phyloP scores from a whole-genome alignment of 2,888 invertebrate genomes.

The Odiellus spinosus region DNA sequence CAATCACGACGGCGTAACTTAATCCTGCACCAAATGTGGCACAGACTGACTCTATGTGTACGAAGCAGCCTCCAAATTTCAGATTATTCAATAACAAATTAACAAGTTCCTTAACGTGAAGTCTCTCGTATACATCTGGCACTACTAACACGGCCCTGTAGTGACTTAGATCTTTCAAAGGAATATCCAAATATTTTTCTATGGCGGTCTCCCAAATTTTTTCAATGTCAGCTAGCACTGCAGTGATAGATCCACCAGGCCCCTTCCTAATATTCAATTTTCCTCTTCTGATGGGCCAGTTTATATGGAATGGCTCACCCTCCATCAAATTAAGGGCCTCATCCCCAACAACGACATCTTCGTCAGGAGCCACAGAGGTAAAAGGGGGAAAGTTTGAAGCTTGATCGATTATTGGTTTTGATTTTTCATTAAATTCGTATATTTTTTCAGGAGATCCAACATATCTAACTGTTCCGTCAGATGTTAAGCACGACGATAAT shows the following conservation, averaged over 20 bases:
- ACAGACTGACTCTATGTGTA: conserved; percentile 66
- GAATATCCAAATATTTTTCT: conserved; percentile 57
- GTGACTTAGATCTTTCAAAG: conserved; percentile 40
- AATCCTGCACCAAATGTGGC: conserved; percentile 70
- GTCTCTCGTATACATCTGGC: conserved; percentile 74
- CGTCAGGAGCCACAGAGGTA: background rate
- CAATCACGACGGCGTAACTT: conserved; percentile 79
- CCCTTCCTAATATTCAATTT: conserved; percentile 69
- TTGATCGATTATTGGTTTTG: conserved; percentile 3
- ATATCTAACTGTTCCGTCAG: conserved; percentile 53
- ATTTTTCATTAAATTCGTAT: conserved; percentile 4
- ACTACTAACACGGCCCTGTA: conserved; percentile 75
- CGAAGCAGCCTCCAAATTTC: conserved; percentile 68
- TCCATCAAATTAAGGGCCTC: conserved; percentile 4
- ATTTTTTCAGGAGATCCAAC: conserved; percentile 32
- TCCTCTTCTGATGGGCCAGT: conserved; percentile 76
- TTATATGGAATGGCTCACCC: conserved; percentile 54
- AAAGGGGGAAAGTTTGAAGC: background rate
- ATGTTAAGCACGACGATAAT: conserved; percentile 67
- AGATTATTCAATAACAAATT: conserved; percentile 60
- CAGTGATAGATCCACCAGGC: conserved; percentile 67
- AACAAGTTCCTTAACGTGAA: conserved; percentile 67
- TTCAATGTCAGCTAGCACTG: conserved; percentile 68
- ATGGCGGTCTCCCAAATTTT: conserved; percentile 74
- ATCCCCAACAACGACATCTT: conserved; percentile 8